Base-by-base conservation (phyloP, 2,888 invertebrate species). In the Pandemis heparana region DNA sequence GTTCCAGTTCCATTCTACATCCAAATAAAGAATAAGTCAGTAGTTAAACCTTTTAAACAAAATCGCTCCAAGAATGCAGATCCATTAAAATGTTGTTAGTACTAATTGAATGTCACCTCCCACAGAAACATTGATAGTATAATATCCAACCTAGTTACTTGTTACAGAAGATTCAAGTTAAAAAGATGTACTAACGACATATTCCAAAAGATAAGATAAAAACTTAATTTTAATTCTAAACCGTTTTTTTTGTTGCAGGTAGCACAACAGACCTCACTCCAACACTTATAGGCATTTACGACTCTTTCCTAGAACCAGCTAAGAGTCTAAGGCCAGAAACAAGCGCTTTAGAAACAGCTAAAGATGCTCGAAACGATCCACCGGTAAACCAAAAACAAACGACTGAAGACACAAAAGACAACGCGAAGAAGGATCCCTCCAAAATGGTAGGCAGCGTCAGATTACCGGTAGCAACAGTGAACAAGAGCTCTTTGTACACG, bases 221-320 rank as follows among this genome's bases (percentile, higher is more conserved):
- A 48, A n/a, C n/a, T n/a, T 48, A 43, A 63, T 39, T 51, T 51
- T 48, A 64, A 14, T 51, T 59, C 41, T 46, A 65, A 65, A 18
- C 5, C n/a, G 18, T 12, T 83, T 81, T 75, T 87, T 84, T 92
- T 85, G 81, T 95, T 96, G 62, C 96, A 98, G 98, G 98, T 89
- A 96, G 97, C 85, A 97, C 97, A 81, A 96, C 97, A 83, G 98
- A 98, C 89, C 95, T 98, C 89, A 96, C 97, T 87, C 97, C 98
- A 75, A 97, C 97, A 80, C 95, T 98, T 77, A 96, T 98, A 91
- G 97, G 97, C 78, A 97, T 98, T 91, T 98, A 98, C 90, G 98
- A 98, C 94, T 97, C 97, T 78, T 95, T 98, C 79, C 95, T 95
- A 82, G 96, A 94, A 81, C 94, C 93, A 75, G 85, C 82, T 1